phyloP scores from a whole-genome alignment of 2,113 vertebrate genomes.

The Percopsis transmontana region DNA sequence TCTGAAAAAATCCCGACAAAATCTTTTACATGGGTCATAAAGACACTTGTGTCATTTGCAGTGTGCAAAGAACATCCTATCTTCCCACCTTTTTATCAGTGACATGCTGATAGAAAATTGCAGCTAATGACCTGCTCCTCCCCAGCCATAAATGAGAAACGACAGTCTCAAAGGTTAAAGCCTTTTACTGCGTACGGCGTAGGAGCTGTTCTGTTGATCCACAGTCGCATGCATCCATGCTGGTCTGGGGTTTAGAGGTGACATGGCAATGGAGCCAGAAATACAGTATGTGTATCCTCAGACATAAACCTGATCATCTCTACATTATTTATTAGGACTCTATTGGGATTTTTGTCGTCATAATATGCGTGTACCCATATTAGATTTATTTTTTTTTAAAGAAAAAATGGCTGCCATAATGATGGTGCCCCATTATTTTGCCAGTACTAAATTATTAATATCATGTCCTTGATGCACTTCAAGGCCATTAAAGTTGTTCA shows the following conservation, averaged over 20 bases:
- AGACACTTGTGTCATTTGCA: background rate
- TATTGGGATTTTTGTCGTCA: too few relatives aligned
- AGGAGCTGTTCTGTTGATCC: conserved; percentile 17
- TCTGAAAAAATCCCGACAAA: too few relatives aligned
- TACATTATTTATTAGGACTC: too few relatives aligned
- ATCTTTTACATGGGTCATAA: background rate
- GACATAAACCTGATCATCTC: too few relatives aligned
- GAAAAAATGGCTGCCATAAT: background rate
- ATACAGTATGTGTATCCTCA: too few relatives aligned
- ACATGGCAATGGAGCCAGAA: too few relatives aligned
- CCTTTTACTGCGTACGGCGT: conserved; percentile 38
- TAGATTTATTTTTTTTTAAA: too few relatives aligned
- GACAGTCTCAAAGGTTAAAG: conserved; percentile 65
- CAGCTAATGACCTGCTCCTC: conserved; percentile 34
- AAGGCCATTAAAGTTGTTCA: conserved; percentile 16
- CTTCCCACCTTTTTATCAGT: conserved; percentile 24
- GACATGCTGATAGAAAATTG: conserved; percentile 3
- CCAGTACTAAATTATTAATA: background rate
- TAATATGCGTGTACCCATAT: too few relatives aligned
- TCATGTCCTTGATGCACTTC: background rate
- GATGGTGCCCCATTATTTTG: background rate
- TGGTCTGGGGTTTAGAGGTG: too few relatives aligned
- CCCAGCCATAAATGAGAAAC: conserved; percentile 12
- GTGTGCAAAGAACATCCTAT: background rate
- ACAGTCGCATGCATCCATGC: background rate